A percentile compares a stretch with the other conserved stretches of the same genome.
Conservation (phyloP, 2,888 invertebrate genomes). For the Pollenia griseotomentosa region DNA sequence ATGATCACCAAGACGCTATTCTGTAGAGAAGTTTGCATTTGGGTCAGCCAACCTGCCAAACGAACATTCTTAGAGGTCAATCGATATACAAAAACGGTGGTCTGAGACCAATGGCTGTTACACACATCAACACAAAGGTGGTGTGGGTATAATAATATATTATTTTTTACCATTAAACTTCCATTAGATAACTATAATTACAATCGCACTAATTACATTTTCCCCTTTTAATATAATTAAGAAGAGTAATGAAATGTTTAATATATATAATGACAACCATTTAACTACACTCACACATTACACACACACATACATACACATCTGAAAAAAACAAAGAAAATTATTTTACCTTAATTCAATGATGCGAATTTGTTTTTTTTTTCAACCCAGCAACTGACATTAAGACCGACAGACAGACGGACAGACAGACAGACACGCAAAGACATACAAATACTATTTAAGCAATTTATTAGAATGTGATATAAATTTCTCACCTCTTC, state of each 20-base stretch:
- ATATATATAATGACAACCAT: conserved; percentile 19
- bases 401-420: neutral
- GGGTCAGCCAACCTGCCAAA: too few relatives aligned
- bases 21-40: too few relatives aligned
- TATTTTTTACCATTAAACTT: neutral
- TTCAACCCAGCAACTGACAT: neutral
- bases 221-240: neutral
- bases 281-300: conserved; percentile 7
- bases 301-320: neutral
- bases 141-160: too few relatives aligned
- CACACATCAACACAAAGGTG: too few relatives aligned
- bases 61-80: too few relatives aligned
- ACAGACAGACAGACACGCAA: neutral
- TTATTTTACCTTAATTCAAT: conserved; percentile 43
- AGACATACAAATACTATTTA: conserved; percentile 31
- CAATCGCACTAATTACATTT: conserved; percentile 6
- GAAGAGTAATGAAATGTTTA: neutral
- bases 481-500: conserved; percentile 61
- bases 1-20: too few relatives aligned
- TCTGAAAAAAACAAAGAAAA: neutral
- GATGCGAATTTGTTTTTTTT: conserved; percentile 5
- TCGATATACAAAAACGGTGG: too few relatives aligned
- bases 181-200: conserved; percentile 1
- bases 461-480: conserved; percentile 50
- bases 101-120: too few relatives aligned